Evolutionary conservation across 2,113 vertebrate species (phyloP).

Genomic region (Percina caprodes): DNA sequence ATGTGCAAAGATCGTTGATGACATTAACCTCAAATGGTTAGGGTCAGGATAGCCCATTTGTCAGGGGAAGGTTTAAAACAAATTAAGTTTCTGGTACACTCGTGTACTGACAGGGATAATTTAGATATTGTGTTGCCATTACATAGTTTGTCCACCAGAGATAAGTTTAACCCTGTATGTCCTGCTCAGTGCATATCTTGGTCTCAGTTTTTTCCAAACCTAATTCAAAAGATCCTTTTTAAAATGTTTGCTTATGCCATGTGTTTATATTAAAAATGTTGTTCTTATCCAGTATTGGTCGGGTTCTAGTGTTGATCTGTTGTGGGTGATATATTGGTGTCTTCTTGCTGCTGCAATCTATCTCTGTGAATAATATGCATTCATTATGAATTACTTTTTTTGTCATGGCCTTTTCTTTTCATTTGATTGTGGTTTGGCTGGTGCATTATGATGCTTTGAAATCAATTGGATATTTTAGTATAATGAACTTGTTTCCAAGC

Average conservation of each 20-base stretch:
- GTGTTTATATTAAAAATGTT: neutral
- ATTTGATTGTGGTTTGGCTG: neutral
- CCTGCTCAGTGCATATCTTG: neutral
- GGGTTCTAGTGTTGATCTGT: neutral
- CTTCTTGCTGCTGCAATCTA: neutral
- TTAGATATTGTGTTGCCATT: neutral
- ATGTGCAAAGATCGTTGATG: too few species aligned
- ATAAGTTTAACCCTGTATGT: neutral
- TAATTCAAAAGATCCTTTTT: too few species aligned
- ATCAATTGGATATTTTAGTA: neutral
- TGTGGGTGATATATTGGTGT: neutral
- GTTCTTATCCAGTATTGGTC: neutral
- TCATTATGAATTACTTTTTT: slow-evolving; percentile 1
- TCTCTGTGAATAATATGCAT: neutral
- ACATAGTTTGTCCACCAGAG: neutral
- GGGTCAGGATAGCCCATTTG: too few species aligned
- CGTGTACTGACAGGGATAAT: too few species aligned
- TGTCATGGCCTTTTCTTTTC: neutral
- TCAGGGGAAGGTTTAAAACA: too few species aligned
- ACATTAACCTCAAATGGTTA: too few species aligned
- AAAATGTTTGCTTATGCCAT: neutral
- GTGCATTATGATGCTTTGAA: neutral
- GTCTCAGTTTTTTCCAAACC: too few species aligned
- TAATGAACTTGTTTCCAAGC: neutral
- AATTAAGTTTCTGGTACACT: too few species aligned